Evolutionary conservation across 2,113 vertebrate species (phyloP).

Genomic region (Ceyx cyanopectus): DNA sequence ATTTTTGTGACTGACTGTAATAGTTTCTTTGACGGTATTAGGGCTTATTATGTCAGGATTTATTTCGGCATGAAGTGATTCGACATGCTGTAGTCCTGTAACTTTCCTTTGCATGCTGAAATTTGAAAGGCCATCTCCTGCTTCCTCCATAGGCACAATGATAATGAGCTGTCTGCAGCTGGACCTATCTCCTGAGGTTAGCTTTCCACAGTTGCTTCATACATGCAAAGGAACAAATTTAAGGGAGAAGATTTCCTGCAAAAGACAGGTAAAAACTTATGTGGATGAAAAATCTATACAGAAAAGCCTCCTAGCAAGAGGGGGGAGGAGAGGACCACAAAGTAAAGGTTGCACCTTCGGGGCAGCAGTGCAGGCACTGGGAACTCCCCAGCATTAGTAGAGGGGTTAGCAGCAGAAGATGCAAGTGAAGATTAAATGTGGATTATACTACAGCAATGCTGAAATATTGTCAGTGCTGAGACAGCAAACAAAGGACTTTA

Average conservation of each 20-base stretch:
- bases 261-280: background rate
- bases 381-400: background rate
- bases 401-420: constrained; percentile 16
- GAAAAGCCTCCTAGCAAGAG: background rate
- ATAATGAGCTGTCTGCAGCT: background rate
- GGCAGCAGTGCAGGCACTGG: background rate
- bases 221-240: background rate
- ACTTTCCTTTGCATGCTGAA: background rate
- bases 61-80: constrained; percentile 43
- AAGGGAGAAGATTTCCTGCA: background rate
- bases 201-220: fast-evolving
- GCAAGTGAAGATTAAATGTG: constrained; percentile 18
- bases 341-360: background rate
- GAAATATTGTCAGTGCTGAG: background rate
- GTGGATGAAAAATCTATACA: background rate
- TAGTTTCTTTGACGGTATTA: constrained; percentile 61
- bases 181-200: background rate
- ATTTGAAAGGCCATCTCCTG: background rate
- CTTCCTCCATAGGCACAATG: background rate
- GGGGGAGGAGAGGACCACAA: background rate
- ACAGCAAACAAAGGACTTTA: background rate
- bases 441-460: background rate
- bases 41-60: constrained; percentile 69
- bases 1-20: constrained; percentile 61
- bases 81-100: background rate